Base-by-base conservation (phyloP, 2,888 invertebrate species). In the Argyra leucocephala region DNA sequence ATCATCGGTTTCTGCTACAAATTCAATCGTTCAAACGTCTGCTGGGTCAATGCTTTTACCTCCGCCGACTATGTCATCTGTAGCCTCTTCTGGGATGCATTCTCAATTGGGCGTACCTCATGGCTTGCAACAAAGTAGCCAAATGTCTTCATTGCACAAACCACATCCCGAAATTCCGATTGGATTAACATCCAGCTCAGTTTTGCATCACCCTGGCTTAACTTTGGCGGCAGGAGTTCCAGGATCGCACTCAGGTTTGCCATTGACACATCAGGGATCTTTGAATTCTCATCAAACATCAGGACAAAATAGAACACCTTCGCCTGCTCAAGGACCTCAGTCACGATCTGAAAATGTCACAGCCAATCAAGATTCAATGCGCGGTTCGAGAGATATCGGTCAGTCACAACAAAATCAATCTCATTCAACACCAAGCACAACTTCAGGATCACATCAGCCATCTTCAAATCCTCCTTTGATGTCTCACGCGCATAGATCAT, bases 11-110 rank as follows among this genome's bases (percentile, higher is more conserved):
- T n/a, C 69, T 66, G 1, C 67, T 66, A 1, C 68, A 65, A 10
- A 67, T 67, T 63, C 69, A 18, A 66, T 60, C 24, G 57, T 66
- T 58, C 69, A 68, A 64, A 67, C 70, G 61, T 69, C 72, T 22
- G 81, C 84, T 67, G 81, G 82, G 63, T 82, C 83, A 63, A 70
- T 74, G 59, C 82, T 83, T 65, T 77, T 83, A 67, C 79, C 82
- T 12, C 81, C 80, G 1, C 73, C 73, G 26, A 71, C 74, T 1
- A 59, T 67, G n/a, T 61, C 65, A 15, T 73, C 79, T 22, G 73
- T 75, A 67, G 73, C 77, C 1, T 73, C 76, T 3, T 70, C 77
- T 22, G 73, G 73, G 26, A 71, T 76, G 67, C 76, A 75, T 69
- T 67, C 73, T 12, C 78, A 76, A 62, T 68, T 69, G 10, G 65